These are phyloP conservation scores for Unio pictorum DNA, from an alignment of 2,888 invertebrate species.

Conservation along the genomic window DNA sequence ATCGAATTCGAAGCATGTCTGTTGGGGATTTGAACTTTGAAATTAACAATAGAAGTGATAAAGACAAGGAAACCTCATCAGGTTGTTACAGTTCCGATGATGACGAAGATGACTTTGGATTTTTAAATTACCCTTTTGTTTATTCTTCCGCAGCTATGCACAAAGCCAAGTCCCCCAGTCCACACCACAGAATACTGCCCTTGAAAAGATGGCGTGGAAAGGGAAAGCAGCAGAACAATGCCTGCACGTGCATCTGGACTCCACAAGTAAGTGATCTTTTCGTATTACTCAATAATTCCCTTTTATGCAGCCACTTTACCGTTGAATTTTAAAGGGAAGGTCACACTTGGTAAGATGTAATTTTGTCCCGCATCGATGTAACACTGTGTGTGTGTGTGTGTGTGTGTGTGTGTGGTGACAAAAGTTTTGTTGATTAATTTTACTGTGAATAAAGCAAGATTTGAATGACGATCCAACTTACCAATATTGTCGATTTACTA, in stretches of 20 bases:
- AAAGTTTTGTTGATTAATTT: no score
- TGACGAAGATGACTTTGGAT: constrained; percentile 64
- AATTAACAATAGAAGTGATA: constrained; percentile 32
- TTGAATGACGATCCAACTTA: no score
- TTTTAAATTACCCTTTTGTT: constrained; percentile 54
- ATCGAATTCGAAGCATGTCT: constrained; percentile 48
- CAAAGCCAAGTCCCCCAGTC: constrained; percentile 59
- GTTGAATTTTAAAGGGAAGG: neutral
- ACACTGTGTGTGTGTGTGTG: no score
- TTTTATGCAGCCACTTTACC: neutral
- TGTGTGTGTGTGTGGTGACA: no score
- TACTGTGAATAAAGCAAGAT: no score
- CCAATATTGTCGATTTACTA: no score
- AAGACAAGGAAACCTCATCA: constrained; percentile 16
- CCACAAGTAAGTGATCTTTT: constrained; percentile 81
- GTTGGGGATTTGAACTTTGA: constrained; percentile 48
- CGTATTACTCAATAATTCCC: constrained; percentile 8
- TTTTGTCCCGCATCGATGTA: no score
- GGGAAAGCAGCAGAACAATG: constrained; percentile 73
- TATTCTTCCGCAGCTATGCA: constrained; percentile 62
- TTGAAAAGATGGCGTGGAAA: constrained; percentile 81
- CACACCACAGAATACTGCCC: constrained; percentile 55
- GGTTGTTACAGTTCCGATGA: constrained; percentile 46
- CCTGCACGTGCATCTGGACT: constrained; percentile 83
- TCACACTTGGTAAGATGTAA: no score